Percentiles rank a stretch among this genome's conserved stretches.
Conservation (phyloP, 2,113 vertebrate species). For the human region GRCh38 chr1:188654501-188655000, state of each 20-base stretch:
- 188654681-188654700: no score
- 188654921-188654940: not conserved
- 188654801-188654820: not conserved
- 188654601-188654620: not conserved
- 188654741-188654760: not conserved
- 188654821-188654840: not conserved
- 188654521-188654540: not conserved
- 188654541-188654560: not conserved
- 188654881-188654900: not conserved
- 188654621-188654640: not conserved
- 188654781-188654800: not conserved
- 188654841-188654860: not conserved
- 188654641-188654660: no score
- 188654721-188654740: not conserved
- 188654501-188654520: not conserved
- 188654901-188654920: not conserved
- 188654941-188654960: not conserved
- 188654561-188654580: not conserved
- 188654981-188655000: not conserved
- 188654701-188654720: not conserved
- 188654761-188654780: not conserved
- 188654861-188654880: not conserved
- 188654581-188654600: not conserved
- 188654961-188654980: not conserved
- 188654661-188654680: no score